Conservation (phyloP, 2,797 vertebrate genomes). For the Lophura swinhoii region DNA sequence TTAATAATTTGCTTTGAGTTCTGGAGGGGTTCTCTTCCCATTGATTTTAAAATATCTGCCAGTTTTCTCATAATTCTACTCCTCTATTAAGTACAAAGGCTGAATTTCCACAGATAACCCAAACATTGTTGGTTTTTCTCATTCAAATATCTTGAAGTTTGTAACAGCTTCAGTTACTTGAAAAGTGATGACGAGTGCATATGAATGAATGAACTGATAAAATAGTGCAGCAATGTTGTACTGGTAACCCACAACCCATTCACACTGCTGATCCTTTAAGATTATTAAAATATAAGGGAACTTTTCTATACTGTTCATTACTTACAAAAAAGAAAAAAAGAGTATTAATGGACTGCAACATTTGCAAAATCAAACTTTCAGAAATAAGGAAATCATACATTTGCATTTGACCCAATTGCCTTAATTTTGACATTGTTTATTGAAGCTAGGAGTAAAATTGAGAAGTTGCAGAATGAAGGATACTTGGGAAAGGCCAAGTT, state of each 20-base stretch:
- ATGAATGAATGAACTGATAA: not conserved
- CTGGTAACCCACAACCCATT: not conserved
- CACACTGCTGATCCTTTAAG: not conserved
- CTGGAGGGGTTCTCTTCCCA: not conserved
- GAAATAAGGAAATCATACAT: not conserved
- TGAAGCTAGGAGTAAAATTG: not conserved
- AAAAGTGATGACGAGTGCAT: not conserved
- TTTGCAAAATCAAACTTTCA: not conserved
- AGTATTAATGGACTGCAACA: not conserved
- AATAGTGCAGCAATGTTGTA: not conserved
- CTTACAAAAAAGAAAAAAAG: not conserved
- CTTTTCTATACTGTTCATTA: not conserved
- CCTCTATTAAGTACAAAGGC: not conserved
- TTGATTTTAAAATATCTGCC: not conserved
- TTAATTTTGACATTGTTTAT: not conserved
- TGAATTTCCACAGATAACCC: not conserved
- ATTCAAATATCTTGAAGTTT: not conserved
- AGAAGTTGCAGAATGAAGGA: not conserved
- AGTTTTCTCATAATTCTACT: not conserved
- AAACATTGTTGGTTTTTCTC: not conserved
- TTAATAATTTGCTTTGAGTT: not conserved
- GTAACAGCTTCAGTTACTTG: not conserved
- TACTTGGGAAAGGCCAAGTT: constrained; percentile 10
- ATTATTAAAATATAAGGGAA: not conserved
- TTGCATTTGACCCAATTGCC: not conserved